Base-by-base conservation (phyloP, 2,797 vertebrate species). In the Cercopithecus diana region DNA sequence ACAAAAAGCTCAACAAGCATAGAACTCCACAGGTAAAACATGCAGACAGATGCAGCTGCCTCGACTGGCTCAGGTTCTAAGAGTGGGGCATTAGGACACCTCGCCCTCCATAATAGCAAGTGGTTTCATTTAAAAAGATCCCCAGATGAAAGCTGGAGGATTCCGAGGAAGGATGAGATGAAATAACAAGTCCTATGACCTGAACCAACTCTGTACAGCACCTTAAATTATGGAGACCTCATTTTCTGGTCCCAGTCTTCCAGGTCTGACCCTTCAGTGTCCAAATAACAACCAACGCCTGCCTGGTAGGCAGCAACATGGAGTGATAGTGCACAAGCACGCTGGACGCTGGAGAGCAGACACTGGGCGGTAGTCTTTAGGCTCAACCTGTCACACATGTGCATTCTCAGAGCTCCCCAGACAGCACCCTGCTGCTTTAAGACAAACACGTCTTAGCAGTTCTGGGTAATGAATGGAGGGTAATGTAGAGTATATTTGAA, bases 371-470 rank as follows among this genome's bases (percentile, higher is more conserved):
- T 33, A 48, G 8, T 20, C 45, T 15, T 26, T 4, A n/a, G 17
- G 39, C 13, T 57, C 5, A 6, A 33, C 67, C 3, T 1, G 7
- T 9, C 3, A 0, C 1, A 1, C 7, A 9, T 0, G 0, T 3
- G 7, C 10, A 2, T 20, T 22, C 24, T 5, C 6, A 43, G 41
- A 48, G n/a, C 41, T 75, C 58, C 28, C 15, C 8, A 64, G 45
- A 14, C 2, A 22, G 6, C 57, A 5, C 1, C 0, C 14, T 1
- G 0, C 45, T 36, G 58, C n/a, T 33, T 55, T 7, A 64, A 64
- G 61, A 33, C 61, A 64, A 33, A 64, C 39, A 26, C 13, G 24
- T 50, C 13, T n/a, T 28, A 15, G 45, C 28, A 52, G n/a, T 55
- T 28, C 36, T 79, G 20, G 6, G 22, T 67, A 45, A 70, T 28